These are phyloP conservation scores for Tiphia femorata DNA, from an alignment of 2,888 invertebrate species.

Conservation along the genomic window DNA sequence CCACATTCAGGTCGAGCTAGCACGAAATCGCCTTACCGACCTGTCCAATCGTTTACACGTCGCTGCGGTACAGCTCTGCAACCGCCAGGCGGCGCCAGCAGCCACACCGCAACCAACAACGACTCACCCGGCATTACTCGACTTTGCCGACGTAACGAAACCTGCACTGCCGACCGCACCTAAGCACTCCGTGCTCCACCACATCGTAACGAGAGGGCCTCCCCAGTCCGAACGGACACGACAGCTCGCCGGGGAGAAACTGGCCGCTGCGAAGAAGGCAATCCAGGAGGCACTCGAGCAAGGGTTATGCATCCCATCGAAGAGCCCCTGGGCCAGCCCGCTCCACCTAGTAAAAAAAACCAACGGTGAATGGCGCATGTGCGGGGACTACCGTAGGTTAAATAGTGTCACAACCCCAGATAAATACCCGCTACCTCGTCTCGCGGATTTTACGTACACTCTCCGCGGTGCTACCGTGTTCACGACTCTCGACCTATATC, in stretches of 20 bases:
- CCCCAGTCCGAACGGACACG: not conserved
- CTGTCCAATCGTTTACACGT: too few relatives aligned
- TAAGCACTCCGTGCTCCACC: not conserved
- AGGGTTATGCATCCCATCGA: not conserved
- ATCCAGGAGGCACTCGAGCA: not conserved
- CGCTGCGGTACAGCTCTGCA: too few relatives aligned
- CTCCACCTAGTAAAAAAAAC: slow-evolving; percentile 18
- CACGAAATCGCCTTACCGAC: too few relatives aligned
- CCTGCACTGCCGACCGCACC: too few relatives aligned
- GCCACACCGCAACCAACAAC: too few relatives aligned
- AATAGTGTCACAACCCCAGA: slow-evolving; percentile 20
- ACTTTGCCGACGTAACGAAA: too few relatives aligned
- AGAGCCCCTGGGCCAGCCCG: slow-evolving; percentile 26
- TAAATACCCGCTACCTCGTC: slow-evolving; percentile 17
- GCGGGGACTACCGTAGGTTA: slow-evolving; percentile 22
- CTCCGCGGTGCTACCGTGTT: slow-evolving; percentile 12
- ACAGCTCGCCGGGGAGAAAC: not conserved
- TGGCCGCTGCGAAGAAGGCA: not conserved
- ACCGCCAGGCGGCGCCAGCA: too few relatives aligned
- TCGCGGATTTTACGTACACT: slow-evolving; percentile 19
- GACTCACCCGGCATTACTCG: too few relatives aligned
- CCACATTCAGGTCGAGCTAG: too few relatives aligned
- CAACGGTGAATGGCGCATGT: slow-evolving; percentile 19
- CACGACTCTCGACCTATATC: slow-evolving; percentile 7
- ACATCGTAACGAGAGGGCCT: not conserved